Conservation (phyloP, 2,888 invertebrate species). For the Cephus pulcher region DNA sequence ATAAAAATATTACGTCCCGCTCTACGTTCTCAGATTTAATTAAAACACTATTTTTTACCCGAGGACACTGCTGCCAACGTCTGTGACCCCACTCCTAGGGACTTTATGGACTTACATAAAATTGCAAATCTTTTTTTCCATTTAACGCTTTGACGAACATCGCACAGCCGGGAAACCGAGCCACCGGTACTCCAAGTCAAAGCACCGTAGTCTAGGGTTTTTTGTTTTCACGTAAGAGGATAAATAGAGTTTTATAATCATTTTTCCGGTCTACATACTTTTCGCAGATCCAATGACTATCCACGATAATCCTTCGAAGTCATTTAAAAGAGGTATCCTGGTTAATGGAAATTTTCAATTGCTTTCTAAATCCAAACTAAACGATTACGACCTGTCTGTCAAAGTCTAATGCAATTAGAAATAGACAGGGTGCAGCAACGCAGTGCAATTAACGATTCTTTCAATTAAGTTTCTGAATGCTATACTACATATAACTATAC, state of each 20-base stretch:
- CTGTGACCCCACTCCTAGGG: not conserved
- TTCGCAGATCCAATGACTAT: not conserved
- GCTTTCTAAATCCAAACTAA: not conserved
- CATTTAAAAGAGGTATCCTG: not conserved
- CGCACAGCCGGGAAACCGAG: not conserved
- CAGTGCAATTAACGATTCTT: not conserved
- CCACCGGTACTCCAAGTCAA: not conserved
- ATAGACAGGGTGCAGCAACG: not conserved
- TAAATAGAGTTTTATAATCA: not conserved
- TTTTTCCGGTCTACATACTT: not conserved
- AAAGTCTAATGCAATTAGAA: not conserved
- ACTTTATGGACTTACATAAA: not conserved
- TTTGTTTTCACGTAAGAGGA: not conserved
- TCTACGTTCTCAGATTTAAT: not conserved
- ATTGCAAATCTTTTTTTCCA: not conserved
- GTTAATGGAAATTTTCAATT: not conserved
- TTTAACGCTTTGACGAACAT: not conserved
- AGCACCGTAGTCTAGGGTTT: not conserved
- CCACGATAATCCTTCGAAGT: not conserved
- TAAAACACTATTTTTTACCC: not conserved
- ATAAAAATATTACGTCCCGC: not conserved
- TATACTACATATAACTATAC: too few species aligned
- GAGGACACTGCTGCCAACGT: not conserved
- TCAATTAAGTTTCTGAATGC: not conserved
- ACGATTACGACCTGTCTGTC: not conserved